Evolutionary conservation across 2,888 invertebrate species (phyloP), one percentile per base, ranked within the genome.

Genomic region (Trypoxylon attenuatum): DNA sequence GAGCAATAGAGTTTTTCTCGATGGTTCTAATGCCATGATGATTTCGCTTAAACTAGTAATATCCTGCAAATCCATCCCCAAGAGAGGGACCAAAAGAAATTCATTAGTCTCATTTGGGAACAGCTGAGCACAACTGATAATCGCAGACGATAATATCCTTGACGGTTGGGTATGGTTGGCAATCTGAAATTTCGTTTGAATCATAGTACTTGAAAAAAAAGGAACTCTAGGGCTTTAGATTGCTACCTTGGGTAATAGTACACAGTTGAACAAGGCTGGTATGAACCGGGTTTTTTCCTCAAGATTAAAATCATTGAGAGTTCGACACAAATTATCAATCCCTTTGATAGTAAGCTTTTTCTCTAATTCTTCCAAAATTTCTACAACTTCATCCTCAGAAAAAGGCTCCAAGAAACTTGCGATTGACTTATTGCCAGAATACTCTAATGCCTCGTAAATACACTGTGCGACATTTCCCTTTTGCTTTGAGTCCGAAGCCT

Each of bases 41-140:
- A 82, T 72, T 13, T 60, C 55, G 29, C 22, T 56, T 0, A 67
- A 19, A n/a, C 69, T 49, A 2, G 72, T 68, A 41, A 53, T 58
- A 21, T 84, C 81, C 54, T 76, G 77, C 29, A 84, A 58, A 47
- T 85, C 75, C 2, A 39, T 38, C 62, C 79, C 80, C 13, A 84
- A 58, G 5, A 80, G 52, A 4, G 82, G 83, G 39, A 76, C 54
- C 18, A 78, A 79, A 52, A 85, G 68, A 1, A 77, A 74, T 43
- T 80, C 79, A 22, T 67, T 67, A 0, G 84, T 52, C 51, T 84
- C 84, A 4, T 84, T 79, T 1, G 84, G 80, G 75, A 80, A 84
- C 45, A 74, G 79, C 22, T 72, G 47, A 13, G 74, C 60, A 8
- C 78, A 71, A 47, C 80, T 76, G 13, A 42, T 56, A 5, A 84